A percentile compares a stretch with the other conserved stretches of the same genome.
Evolutionary conservation across 2,888 invertebrate species (phyloP).

Genomic region (Macaria notata): DNA sequence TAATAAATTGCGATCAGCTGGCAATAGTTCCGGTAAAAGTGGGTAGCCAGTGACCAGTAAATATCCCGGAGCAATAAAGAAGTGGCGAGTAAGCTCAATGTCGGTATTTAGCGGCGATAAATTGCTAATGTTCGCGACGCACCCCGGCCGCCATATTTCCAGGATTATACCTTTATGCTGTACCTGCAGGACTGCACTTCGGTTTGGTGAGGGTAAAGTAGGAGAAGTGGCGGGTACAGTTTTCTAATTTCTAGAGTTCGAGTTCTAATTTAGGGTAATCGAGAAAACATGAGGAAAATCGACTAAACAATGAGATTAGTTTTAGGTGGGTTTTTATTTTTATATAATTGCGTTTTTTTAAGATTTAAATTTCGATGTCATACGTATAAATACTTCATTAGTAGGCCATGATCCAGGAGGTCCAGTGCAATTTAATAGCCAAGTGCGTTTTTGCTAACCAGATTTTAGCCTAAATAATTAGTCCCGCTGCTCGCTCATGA

Average conservation of each 20-base stretch:
- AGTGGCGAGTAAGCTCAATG: conserved; percentile 23
- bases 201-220: conserved; percentile 25
- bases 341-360: too few relatives aligned
- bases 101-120: conserved; percentile 45
- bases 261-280: too few relatives aligned
- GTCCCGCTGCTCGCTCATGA: conserved; percentile 1
- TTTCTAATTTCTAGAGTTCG: too few relatives aligned
- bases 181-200: conserved; percentile 28
- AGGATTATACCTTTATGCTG: conserved; percentile 40
- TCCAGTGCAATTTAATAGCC: too few relatives aligned
- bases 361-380: too few relatives aligned
- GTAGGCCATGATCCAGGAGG: too few relatives aligned
- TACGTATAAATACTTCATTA: too few relatives aligned
- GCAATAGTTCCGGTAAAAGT: conserved; percentile 8
- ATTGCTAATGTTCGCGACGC: conserved; percentile 39
- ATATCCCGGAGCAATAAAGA: conserved; percentile 37
- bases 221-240: conserved; percentile 6
- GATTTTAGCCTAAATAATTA: too few relatives aligned
- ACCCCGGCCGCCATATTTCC: conserved; percentile 42
- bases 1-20: conserved; percentile 6
- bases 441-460: too few relatives aligned
- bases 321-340: too few relatives aligned
- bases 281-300: too few relatives aligned
- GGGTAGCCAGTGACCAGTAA: conserved; percentile 19
- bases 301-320: too few relatives aligned